Base-by-base conservation (phyloP, 2,888 invertebrate genomes). In the Agonopterix arenella region DNA sequence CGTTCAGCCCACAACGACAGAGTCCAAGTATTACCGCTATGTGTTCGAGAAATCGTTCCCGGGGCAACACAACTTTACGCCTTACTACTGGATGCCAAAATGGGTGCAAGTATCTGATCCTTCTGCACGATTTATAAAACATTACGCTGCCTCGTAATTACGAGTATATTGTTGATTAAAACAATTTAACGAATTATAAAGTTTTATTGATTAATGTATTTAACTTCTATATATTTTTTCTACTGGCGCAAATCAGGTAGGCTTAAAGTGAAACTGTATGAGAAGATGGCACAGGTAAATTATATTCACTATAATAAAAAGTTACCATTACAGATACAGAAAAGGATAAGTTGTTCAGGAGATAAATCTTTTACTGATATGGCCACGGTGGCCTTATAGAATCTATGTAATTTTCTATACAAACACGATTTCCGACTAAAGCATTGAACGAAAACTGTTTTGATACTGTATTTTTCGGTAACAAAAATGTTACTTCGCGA, bases 11-110 rank as follows among this genome's bases (percentile, higher is more conserved):
- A 92, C 90, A 45, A 93, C 94, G 0, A 93, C 93, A 57, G 96
- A 96, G 74, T 92, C 96, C 0, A 91, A 91, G 63, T 96, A 96
- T 70, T 96, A 96, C 70, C 90, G 93, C 49, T 89, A 91, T 67
- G 76, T 92, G 18, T 94, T 94, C 71, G 94, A 95, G 69, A 92
- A 92, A 58, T 85, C 90, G 45, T 94, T 91, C 61, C 81, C 89
- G 1, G 91, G 90, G 1, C 90, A 91, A 61, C 90, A 91, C 49
- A 85, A 86, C 61, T 92, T 94, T 52, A 90, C 91, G 44, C 94
- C 94, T 0, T 93, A 93, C 64, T 94, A 90, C 65, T 95, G 95
- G 95, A 94, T 95, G 95, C 95, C 95, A 0, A 91, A 92, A 64
- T 95, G 94, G 94, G 91, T 91, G 0, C 90, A 92, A 57, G 91